Base-by-base conservation (phyloP, 2,888 invertebrate genomes). In the Xanthorhoe spadicearia region DNA sequence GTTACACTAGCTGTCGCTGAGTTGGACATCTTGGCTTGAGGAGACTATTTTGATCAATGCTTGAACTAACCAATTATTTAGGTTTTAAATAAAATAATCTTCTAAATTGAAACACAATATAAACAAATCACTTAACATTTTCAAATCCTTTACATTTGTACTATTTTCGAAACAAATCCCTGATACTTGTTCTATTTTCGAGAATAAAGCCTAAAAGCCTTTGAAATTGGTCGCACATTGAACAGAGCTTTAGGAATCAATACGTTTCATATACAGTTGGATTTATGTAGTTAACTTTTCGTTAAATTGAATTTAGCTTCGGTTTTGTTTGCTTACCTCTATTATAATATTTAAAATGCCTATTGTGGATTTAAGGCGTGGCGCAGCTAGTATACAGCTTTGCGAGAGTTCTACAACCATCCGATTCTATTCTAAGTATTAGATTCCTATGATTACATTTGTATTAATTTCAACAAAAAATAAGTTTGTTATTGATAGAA, bases 221-320 rank as follows among this genome's bases (percentile, higher is more conserved):
- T 52, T 35, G 63, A 57, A 57, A 52, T 57, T 63, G 63, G 19
- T 46, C 18, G 63, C 57, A 52, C 57, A 52, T 63, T 51, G 51
- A 63, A 57, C 56, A 55, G n/a, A 55, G 62, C 62, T 55, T 55
- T 51, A 38, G 10, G 56, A 62, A 38, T 56, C 62, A 56, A 43
- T 51, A 51, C 28, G 6, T 35, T 55, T 38, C 35, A 51, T 56
- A 38, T 35, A 32, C 35, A 55, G 46, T 43, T 17, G 38, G 43
- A 38, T 53, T 48, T 54, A n/a, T 32, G 19, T 38, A 38, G 51
- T 13, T 43, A 43, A 43, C 38, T 43, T 43, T 38, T 43, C 38
- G 13, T 10, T 3, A 43, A 38, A 38, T 38, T 38, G 38, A 38
- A 38, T 38, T 38, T 38, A 43, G 38, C 13, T 13, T 43, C 10